Evolutionary conservation across 2,888 invertebrate genomes (phyloP).

Genomic region (Muschampia plurimacula): DNA sequence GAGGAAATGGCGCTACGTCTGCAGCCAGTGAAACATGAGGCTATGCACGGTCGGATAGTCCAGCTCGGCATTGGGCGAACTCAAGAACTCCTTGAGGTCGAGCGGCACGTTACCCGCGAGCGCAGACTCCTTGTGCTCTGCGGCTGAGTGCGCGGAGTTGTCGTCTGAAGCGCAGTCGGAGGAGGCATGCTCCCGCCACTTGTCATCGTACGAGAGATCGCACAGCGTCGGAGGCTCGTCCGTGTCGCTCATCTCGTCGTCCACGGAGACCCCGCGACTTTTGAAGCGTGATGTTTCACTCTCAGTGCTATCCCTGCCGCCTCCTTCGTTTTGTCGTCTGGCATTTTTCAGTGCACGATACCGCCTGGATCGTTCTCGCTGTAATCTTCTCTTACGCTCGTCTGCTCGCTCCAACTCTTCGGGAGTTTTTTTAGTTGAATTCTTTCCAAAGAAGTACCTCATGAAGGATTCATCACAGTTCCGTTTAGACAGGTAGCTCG

Average conservation of each 20-base stretch:
- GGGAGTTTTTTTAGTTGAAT: slow-evolving; percentile 74
- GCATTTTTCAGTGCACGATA: slow-evolving; percentile 80
- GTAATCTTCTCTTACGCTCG: slow-evolving; percentile 75
- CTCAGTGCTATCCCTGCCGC: slow-evolving; percentile 60
- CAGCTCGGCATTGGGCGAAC: slow-evolving; percentile 76
- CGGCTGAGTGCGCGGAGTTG: slow-evolving; percentile 74
- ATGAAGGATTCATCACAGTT: slow-evolving; percentile 83
- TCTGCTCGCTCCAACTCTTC: slow-evolving; percentile 79
- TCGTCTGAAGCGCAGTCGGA: slow-evolving; percentile 78
- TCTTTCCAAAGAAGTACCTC: slow-evolving; percentile 82
- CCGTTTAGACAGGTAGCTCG: slow-evolving; percentile 78
- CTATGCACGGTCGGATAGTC: slow-evolving; percentile 82
- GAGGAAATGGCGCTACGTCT: slow-evolving; percentile 68
- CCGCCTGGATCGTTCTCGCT: slow-evolving; percentile 75
- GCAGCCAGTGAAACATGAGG: slow-evolving; percentile 83
- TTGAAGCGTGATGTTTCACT: slow-evolving; percentile 61
- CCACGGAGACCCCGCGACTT: slow-evolving; percentile 58
- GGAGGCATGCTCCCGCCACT: slow-evolving; percentile 68
- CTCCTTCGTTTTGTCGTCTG: slow-evolving; percentile 73
- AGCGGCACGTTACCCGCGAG: slow-evolving; percentile 58
- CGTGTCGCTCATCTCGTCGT: slow-evolving; percentile 73
- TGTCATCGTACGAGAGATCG: slow-evolving; percentile 71
- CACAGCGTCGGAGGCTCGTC: slow-evolving; percentile 81
- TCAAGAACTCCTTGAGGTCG: slow-evolving; percentile 72
- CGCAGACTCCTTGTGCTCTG: slow-evolving; percentile 59